Evolutionary conservation across 2,888 invertebrate species (phyloP).

Genomic region (Adelognathus sp.): DNA sequence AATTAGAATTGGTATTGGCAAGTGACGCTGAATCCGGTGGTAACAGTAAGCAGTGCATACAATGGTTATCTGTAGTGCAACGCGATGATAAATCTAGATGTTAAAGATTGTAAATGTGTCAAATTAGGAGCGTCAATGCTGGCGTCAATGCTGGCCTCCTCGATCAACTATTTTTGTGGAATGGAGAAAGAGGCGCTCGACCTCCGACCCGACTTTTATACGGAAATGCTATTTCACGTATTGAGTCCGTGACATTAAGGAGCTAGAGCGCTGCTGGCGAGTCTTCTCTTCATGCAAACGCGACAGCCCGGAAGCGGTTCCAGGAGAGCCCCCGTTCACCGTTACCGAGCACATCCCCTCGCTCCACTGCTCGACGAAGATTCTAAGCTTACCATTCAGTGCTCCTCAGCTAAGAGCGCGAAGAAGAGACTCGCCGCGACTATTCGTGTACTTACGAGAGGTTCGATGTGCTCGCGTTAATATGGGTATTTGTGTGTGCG

Average conservation of each 20-base stretch:
- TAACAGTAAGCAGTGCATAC: conserved; percentile 2
- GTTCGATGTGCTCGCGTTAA: conserved; percentile 3
- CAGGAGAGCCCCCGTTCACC: conserved; percentile 23
- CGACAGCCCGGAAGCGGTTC: conserved; percentile 44
- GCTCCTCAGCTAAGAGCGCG: conserved; percentile 60
- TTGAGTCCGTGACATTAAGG: conserved; percentile 69
- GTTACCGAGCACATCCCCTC: conserved; percentile 39
- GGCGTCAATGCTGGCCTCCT: not conserved
- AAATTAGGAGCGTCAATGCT: not conserved
- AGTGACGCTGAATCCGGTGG: not conserved
- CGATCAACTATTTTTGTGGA: not conserved
- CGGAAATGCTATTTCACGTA: conserved; percentile 61
- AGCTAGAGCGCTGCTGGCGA: conserved; percentile 51
- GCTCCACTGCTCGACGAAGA: conserved; percentile 52
- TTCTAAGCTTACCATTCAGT: conserved; percentile 69
- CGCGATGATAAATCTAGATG: not conserved
- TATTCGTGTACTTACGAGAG: conserved; percentile 43
- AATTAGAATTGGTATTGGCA: not conserved
- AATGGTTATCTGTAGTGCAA: not conserved
- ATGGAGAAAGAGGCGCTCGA: not conserved
- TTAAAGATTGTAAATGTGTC: conserved; percentile 12
- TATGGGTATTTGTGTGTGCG: conserved; percentile 27
- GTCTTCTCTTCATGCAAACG: conserved; percentile 25
- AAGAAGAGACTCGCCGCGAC: conserved; percentile 65
- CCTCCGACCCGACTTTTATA: not conserved